Evolutionary conservation across 1,140 invertebrate species (phyloP).

Genomic region (Steinernema feltiae): DNA sequence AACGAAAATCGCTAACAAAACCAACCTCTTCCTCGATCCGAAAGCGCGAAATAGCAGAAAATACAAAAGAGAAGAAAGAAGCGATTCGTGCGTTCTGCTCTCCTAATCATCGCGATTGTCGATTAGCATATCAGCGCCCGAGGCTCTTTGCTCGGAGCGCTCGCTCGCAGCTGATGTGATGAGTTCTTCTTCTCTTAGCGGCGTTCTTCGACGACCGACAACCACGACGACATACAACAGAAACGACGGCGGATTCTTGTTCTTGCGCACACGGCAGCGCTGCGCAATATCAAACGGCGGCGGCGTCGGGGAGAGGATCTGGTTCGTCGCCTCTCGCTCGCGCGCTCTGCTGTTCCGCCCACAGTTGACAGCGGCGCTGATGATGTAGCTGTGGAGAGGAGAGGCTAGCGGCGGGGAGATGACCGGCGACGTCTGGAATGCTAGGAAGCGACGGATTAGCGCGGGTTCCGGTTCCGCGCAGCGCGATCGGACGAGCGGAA

Average conservation of each 20-base stretch:
- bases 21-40: not conserved
- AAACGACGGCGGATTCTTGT: not conserved
- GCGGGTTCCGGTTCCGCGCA: too few relatives aligned
- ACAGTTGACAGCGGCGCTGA: too few relatives aligned
- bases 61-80: not conserved
- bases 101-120: not conserved
- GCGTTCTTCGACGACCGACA: not conserved
- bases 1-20: not conserved
- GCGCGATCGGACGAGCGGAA: too few relatives aligned
- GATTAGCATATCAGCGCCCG: not conserved
- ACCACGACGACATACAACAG: not conserved
- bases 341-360: not conserved
- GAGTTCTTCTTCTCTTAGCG: too few relatives aligned
- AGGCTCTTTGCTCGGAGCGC: too few relatives aligned
- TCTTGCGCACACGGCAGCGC: not conserved
- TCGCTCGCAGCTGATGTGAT: too few relatives aligned
- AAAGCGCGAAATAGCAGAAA: not conserved
- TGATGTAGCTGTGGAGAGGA: too few relatives aligned
- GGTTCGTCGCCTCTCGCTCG: not conserved
- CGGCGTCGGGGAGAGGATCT: not conserved
- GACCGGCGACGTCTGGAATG: too few relatives aligned
- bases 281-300: constrained; percentile 7
- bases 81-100: not conserved
- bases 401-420: too few relatives aligned
- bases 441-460: too few relatives aligned